Conservation (phyloP, 2,113 vertebrate species). For the Cyprinodon brontotheroides region DNA sequence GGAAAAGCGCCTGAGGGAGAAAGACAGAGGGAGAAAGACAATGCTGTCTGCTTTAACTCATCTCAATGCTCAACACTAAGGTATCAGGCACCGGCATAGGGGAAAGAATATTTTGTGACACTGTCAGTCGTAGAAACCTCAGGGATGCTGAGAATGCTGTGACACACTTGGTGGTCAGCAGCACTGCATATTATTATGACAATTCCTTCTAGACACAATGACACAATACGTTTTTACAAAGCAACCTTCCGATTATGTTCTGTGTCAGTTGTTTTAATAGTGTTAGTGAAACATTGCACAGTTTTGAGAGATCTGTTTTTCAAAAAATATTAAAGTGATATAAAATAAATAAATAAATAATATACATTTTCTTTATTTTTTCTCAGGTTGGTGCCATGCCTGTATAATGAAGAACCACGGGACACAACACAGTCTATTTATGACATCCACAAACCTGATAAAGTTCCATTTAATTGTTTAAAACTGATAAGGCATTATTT, state of each 20-base stretch:
- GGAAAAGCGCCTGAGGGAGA: conserved; percentile 72
- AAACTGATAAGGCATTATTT: conserved; percentile 18
- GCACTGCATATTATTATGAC: conserved; percentile 49
- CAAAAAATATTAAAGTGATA: not conserved
- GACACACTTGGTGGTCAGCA: conserved; percentile 74
- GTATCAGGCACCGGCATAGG: conserved; percentile 53
- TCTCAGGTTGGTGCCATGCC: conserved; percentile 30
- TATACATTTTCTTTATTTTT: conserved; percentile 21
- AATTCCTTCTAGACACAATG: conserved; percentile 34
- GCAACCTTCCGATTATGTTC: not conserved
- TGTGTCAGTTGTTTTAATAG: not conserved
- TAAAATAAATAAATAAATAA: conserved; percentile 2
- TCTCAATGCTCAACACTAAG: conserved; percentile 63
- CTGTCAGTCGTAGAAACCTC: conserved; percentile 70
- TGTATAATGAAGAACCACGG: conserved; percentile 6
- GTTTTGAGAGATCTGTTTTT: conserved; percentile 12
- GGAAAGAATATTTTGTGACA: conserved; percentile 75
- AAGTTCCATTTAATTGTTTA: conserved; percentile 19
- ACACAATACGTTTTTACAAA: conserved; percentile 30
- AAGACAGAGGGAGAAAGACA: conserved; percentile 73
- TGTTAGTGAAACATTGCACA: not conserved
- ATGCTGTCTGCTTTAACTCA: conserved; percentile 74
- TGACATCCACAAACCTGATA: conserved; percentile 21
- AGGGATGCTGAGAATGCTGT: conserved; percentile 50
- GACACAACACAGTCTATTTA: not conserved